Evolutionary conservation across 1,140 invertebrate species (phyloP).

Genomic region (Microplitis mediator): DNA sequence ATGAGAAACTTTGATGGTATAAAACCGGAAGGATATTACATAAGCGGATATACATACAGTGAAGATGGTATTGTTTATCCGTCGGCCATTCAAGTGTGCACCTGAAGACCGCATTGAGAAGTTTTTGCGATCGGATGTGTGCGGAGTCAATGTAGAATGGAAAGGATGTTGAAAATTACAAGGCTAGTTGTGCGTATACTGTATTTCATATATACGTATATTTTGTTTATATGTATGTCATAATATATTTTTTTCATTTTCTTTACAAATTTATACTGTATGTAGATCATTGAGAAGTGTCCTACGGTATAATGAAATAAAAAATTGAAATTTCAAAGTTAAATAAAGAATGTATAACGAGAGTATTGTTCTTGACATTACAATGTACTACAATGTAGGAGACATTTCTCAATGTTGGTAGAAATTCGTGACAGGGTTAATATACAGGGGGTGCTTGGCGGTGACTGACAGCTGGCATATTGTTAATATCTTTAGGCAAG

Average conservation of each 20-base stretch:
- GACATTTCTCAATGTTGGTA: too few species aligned
- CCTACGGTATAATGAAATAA: too few species aligned
- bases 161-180: conserved; percentile 53
- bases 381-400: too few species aligned
- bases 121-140: conserved; percentile 33
- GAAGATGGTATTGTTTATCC: conserved; percentile 43
- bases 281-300: too few species aligned
- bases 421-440: too few species aligned
- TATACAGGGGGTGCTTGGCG: too few species aligned
- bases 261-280: too few species aligned
- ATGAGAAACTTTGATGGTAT: neutral
- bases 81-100: conserved; percentile 46
- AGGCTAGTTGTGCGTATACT: conserved; percentile 21
- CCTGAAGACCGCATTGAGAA: conserved; percentile 44
- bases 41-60: conserved; percentile 54
- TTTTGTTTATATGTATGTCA: neutral
- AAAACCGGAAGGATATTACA: conserved; percentile 58
- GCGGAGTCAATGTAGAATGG: conserved; percentile 37
- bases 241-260: neutral
- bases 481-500: too few species aligned
- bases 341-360: too few species aligned
- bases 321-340: too few species aligned
- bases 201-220: neutral
- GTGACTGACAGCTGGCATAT: too few species aligned
- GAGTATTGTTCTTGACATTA: too few species aligned